Conservation (phyloP, 2,113 vertebrate species). For the Prunella fulvescens region DNA sequence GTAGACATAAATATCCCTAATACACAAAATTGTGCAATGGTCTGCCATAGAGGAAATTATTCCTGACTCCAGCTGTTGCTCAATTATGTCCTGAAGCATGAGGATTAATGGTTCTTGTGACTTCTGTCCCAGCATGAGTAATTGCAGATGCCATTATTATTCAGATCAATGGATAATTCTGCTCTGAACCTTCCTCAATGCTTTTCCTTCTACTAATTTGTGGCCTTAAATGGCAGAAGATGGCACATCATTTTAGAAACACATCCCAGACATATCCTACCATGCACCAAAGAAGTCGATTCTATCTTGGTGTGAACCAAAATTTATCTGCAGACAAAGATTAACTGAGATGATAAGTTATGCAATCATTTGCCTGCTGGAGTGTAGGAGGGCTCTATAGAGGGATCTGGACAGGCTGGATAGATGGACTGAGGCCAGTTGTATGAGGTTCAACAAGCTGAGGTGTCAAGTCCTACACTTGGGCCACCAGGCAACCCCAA, state of each 20-base stretch:
- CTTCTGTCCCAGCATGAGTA: conserved; percentile 20
- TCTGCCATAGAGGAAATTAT: conserved; percentile 8
- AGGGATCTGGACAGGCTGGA: background rate
- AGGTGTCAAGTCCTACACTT: background rate
- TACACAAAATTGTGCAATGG: background rate
- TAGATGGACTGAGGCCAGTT: background rate
- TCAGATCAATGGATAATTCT: background rate
- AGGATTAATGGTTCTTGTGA: conserved; percentile 26
- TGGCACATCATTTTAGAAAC: background rate
- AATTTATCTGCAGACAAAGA: background rate
- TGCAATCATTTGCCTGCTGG: background rate
- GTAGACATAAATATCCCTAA: background rate
- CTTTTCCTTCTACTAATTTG: background rate
- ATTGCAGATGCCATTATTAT: background rate
- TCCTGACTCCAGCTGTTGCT: conserved; percentile 48
- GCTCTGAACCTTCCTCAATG: background rate
- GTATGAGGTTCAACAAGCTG: background rate
- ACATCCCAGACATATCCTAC: background rate
- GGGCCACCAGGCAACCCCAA: background rate
- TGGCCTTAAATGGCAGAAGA: background rate
- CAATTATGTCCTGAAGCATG: conserved; percentile 15
- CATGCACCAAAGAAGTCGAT: background rate
- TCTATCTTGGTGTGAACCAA: background rate
- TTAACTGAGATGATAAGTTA: background rate
- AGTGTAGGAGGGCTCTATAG: background rate